phyloP scores from a whole-genome alignment of 2,797 vertebrate species.

The Sphenopsis melanotis region DNA sequence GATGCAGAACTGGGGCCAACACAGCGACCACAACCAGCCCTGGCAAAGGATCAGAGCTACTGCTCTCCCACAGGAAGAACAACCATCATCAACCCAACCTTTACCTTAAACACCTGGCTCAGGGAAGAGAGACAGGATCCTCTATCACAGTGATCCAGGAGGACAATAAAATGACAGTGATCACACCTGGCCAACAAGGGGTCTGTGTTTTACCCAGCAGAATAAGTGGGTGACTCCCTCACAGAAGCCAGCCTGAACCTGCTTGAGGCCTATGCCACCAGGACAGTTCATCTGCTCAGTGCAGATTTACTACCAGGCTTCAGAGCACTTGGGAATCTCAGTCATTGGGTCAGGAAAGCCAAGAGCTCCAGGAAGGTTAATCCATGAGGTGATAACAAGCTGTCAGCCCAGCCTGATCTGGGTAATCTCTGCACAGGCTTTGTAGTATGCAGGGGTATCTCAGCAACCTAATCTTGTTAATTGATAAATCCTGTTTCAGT shows the following conservation, averaged over 20 bases:
- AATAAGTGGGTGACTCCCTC: neutral
- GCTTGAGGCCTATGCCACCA: neutral
- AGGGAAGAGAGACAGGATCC: neutral
- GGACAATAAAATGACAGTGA: neutral
- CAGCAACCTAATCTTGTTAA: slow-evolving; percentile 48
- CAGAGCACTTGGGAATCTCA: neutral
- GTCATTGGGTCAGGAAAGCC: slow-evolving; percentile 49
- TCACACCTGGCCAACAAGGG: neutral
- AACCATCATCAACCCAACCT: neutral
- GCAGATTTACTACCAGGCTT: neutral
- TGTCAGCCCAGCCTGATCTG: neutral
- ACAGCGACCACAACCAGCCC: neutral
- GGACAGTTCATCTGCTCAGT: neutral
- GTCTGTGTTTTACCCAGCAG: neutral
- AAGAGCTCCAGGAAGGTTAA: slow-evolving; percentile 12
- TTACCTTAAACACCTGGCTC: neutral
- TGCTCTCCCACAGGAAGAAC: neutral
- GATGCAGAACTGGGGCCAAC: neutral
- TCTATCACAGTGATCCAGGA: neutral
- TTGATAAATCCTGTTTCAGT: neutral
- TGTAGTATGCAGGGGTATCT: neutral
- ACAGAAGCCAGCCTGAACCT: neutral
- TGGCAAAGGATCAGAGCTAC: neutral
- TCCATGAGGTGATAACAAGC: slow-evolving; percentile 6
- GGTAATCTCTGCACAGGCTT: neutral